phyloP scores from a whole-genome alignment of 2,797 vertebrate genomes.

The Tragopan temminckii region DNA sequence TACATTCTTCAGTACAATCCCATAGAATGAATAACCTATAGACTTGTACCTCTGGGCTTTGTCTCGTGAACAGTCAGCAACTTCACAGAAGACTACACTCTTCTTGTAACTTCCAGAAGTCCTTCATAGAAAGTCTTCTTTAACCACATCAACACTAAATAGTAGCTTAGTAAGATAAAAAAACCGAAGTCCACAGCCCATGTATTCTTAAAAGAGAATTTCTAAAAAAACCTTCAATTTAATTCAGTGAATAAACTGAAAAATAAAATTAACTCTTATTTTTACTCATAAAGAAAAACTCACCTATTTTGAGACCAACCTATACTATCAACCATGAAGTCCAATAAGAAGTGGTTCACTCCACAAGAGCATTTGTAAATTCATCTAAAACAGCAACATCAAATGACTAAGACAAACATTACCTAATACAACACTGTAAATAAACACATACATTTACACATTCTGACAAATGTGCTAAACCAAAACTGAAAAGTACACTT shows the following conservation, averaged over 20 bases:
- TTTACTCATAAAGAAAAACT: background rate
- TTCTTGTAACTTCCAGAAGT: background rate
- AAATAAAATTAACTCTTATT: background rate
- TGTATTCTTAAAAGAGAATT: accelerated
- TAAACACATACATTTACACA: too few species aligned
- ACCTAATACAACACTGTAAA: background rate
- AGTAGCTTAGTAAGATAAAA: background rate
- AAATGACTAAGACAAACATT: background rate
- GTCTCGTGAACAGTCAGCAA: background rate
- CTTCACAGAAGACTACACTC: background rate
- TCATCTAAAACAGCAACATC: background rate
- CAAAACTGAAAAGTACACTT: background rate
- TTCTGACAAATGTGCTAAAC: background rate
- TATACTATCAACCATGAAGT: background rate
- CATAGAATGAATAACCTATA: background rate
- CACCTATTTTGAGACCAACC: background rate
- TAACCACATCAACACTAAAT: background rate
- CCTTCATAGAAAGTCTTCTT: background rate
- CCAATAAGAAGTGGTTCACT: background rate
- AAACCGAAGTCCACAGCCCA: background rate
- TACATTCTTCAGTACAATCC: background rate
- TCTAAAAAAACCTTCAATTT: background rate
- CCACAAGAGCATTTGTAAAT: background rate
- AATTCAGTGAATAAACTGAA: background rate
- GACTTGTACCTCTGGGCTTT: background rate